A percentile compares a stretch with the other conserved stretches of the same genome.
Evolutionary conservation across 2,888 invertebrate genomes (phyloP).

Genomic region (Perithous albicinctus): DNA sequence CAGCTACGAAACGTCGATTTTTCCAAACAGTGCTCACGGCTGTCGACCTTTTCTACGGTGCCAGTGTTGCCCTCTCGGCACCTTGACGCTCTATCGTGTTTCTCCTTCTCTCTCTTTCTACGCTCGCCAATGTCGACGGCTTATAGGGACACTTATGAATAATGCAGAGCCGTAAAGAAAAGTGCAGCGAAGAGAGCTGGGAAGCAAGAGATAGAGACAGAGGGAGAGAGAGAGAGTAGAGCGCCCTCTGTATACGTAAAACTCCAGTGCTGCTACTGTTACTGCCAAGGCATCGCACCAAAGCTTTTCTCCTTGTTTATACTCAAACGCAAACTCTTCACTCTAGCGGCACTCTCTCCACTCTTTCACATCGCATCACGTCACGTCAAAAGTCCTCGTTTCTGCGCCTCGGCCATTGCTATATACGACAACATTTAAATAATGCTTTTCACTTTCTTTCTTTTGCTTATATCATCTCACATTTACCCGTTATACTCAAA

Average conservation of each 20-base stretch:
- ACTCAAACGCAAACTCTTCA: constrained; percentile 51
- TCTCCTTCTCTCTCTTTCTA: constrained; percentile 14
- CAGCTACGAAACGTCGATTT: constrained; percentile 54
- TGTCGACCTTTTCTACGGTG: constrained; percentile 72
- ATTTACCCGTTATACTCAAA: neutral
- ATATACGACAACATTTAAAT: constrained; percentile 72
- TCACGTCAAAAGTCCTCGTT: constrained; percentile 45
- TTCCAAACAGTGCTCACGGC: constrained; percentile 18
- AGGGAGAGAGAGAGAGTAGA: neutral
- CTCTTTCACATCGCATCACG: constrained; percentile 25
- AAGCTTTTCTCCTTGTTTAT: constrained; percentile 50
- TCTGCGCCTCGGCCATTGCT: constrained; percentile 32
- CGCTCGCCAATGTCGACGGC: constrained; percentile 71
- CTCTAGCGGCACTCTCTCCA: neutral
- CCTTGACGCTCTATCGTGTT: neutral
- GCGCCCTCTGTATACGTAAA: no score
- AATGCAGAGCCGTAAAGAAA: constrained; percentile 81
- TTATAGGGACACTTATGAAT: constrained; percentile 83
- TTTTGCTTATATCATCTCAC: constrained; percentile 29
- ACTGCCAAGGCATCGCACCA: constrained; percentile 29
- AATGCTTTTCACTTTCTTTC: constrained; percentile 75
- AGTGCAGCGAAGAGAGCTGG: constrained; percentile 69
- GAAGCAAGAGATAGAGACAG: neutral
- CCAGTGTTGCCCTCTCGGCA: constrained; percentile 48
- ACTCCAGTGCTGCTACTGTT: constrained; percentile 62